phyloP scores from a whole-genome alignment of 2,888 invertebrate species.

The Macrosoma leucophasiata region DNA sequence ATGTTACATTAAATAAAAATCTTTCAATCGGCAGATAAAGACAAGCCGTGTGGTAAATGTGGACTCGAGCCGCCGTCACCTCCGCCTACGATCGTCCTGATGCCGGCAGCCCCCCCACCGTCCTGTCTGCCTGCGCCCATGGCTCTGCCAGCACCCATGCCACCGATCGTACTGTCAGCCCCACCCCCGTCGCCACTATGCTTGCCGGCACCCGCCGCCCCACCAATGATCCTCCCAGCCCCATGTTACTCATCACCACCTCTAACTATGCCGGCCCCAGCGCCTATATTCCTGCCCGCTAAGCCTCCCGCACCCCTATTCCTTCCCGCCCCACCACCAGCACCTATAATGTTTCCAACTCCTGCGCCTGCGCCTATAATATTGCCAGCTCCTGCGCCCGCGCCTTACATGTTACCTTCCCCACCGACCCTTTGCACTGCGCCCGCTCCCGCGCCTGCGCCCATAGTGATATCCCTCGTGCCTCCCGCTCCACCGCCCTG shows the following conservation, averaged over 20 bases:
- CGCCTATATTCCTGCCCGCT: slow-evolving; percentile 17
- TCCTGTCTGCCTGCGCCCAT: slow-evolving; percentile 31
- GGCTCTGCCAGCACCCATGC: slow-evolving; percentile 30
- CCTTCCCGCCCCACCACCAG: slow-evolving; percentile 25
- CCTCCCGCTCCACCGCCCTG: slow-evolving; percentile 37
- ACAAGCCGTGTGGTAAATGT: slow-evolving; percentile 26
- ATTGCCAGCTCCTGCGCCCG: slow-evolving; percentile 26
- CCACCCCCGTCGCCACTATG: slow-evolving; percentile 24
- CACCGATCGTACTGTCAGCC: slow-evolving; percentile 28
- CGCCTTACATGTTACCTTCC: slow-evolving; percentile 29
- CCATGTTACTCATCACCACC: slow-evolving; percentile 18
- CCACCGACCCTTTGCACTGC: slow-evolving; percentile 29
- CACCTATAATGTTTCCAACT: slow-evolving; percentile 16
- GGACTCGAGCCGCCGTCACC: slow-evolving; percentile 35
- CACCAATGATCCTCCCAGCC: slow-evolving; percentile 17
- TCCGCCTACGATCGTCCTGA: slow-evolving; percentile 48
- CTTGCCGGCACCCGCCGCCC: slow-evolving; percentile 19
- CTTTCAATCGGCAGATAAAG: slow-evolving; percentile 34
- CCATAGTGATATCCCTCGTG: slow-evolving; percentile 43
- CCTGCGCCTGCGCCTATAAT: slow-evolving; percentile 17
- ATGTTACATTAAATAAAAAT: too few species aligned
- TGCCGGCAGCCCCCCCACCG: slow-evolving; percentile 47
- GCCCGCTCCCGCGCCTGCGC: slow-evolving; percentile 29
- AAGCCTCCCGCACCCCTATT: slow-evolving; percentile 27
- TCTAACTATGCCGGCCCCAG: slow-evolving; percentile 12